Base-by-base conservation (phyloP, 2,888 invertebrate genomes). In the Priapulus caudatus region DNA sequence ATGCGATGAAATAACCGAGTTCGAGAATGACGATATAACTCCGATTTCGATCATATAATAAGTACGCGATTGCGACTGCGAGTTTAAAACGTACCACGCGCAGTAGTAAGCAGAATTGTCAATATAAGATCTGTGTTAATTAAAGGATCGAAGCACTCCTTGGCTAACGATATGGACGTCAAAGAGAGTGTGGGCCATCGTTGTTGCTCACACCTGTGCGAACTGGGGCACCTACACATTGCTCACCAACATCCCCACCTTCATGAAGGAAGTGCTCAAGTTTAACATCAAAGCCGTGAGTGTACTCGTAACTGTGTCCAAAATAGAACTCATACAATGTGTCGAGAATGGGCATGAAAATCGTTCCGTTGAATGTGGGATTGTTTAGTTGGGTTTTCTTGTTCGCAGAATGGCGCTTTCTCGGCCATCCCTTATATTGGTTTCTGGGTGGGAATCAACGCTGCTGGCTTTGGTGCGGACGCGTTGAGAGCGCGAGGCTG, bases 361-460 rank as follows among this genome's bases (percentile, higher is more conserved):
- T n/a, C n/a, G n/a, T n/a, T n/a, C n/a, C n/a, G n/a, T n/a, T n/a
- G n/a, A n/a, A n/a, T n/a, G n/a, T n/a, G n/a, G n/a, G n/a, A n/a
- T n/a, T n/a, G n/a, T n/a, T n/a, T n/a, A n/a, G n/a, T n/a, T n/a
- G n/a, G n/a, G n/a, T n/a, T n/a, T n/a, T n/a, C n/a, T n/a, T n/a
- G n/a, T n/a, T n/a, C n/a, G n/a, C 58, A 67, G 67, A 61, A 68
- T 51, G 67, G 67, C 23, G 57, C 65, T 20, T 51, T 66, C 23
- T 61, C 67, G 3, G 61, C 67, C 4, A 58, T 68, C 19, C 67
- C 67, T 3, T 67, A 68, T 58, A 52, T 67, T 21, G 63, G 61
- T 33, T 67, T 67, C 55, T 67, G 66, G 55, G 16, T 57, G 18
- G 61, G 60, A 48, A 69, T 67, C 55, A 66, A 65, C 52, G 49